phyloP scores from a whole-genome alignment of 2,888 invertebrate species.

The Metopia argyrocephala region DNA sequence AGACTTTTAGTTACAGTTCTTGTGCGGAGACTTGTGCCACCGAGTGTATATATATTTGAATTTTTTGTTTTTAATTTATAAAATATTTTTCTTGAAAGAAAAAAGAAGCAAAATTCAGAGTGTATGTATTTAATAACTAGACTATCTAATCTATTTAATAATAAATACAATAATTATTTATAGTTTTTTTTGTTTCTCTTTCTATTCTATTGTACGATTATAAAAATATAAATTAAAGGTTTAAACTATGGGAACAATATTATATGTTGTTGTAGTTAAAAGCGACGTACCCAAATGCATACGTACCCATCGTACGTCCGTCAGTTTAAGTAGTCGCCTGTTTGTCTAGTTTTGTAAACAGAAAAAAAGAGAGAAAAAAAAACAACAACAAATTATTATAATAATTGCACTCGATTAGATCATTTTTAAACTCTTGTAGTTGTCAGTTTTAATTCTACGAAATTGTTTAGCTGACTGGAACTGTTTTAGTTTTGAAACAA shows the following conservation, averaged over 20 bases:
- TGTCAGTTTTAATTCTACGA: conserved; percentile 48
- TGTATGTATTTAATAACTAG: background rate
- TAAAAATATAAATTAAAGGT: conserved; percentile 16
- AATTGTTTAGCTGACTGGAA: background rate
- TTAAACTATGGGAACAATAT: conserved; percentile 13
- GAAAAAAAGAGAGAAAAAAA: no score
- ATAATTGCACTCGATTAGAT: conserved; percentile 56
- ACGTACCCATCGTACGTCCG: background rate
- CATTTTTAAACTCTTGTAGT: conserved; percentile 54
- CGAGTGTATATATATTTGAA: no score
- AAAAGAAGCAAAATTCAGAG: no score
- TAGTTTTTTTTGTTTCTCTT: background rate
- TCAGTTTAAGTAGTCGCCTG: background rate
- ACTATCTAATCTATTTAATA: background rate
- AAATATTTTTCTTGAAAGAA: no score
- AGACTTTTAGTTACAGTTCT: no score
- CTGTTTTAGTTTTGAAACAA: background rate
- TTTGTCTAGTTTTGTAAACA: background rate
- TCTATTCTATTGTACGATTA: background rate
- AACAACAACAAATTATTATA: background rate
- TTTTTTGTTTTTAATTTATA: no score
- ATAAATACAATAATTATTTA: background rate
- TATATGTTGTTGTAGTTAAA: conserved; percentile 3
- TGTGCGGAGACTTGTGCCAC: no score
- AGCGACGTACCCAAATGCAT: background rate